Evolutionary conservation across 2,888 invertebrate genomes (phyloP), one percentile per base, ranked within the genome.

Genomic region (Melanostoma mellinum): DNA sequence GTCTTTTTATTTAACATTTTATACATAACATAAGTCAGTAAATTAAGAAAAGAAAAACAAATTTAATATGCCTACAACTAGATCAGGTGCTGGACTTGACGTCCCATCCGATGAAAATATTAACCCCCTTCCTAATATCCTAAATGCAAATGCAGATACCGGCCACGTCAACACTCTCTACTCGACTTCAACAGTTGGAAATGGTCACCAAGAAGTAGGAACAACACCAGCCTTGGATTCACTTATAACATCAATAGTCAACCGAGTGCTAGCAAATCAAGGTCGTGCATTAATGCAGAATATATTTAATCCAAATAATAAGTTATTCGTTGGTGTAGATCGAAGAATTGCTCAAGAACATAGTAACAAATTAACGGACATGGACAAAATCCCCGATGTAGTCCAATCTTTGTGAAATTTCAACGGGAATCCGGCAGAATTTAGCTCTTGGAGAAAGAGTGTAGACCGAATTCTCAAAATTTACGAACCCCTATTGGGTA

Each of bases 361-460:
- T 42, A 42, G 2, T 2, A 0, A 42, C n/a, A 3, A 42, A 9
- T n/a, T 42, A 9, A 42, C 42, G 3, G 84, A 77, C 3, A 33
- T 85, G 10, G 77, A 80, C 35, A 73, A 61, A 50, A 69, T 77
- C n/a, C 77, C 85, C 4, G 69, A 85, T 35, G 68, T 80, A 2
- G 76, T 79, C 6, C 55, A 61, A 30, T 71, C 56, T 42, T 9
- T 79, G 3, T 30, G 79, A 20, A 67, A 65, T 8, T 78, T 77
- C 32, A 53, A 67, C 6, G 73, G 76, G 20, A 40, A 67, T 8
- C 65, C 77, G 44, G 55, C 50, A 6, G 73, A 82, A 48, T 74
- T 63, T 42, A 61, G 42, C 6, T 78, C 77, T 2, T 84, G 77
- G 82, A 53, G 33, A 36, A 80, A 61, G 42, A 74, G 68, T 10